These are phyloP conservation scores for Microtus ochrogaster DNA, from an alignment of 2,113 vertebrate species.

Conservation along the genomic window DNA sequence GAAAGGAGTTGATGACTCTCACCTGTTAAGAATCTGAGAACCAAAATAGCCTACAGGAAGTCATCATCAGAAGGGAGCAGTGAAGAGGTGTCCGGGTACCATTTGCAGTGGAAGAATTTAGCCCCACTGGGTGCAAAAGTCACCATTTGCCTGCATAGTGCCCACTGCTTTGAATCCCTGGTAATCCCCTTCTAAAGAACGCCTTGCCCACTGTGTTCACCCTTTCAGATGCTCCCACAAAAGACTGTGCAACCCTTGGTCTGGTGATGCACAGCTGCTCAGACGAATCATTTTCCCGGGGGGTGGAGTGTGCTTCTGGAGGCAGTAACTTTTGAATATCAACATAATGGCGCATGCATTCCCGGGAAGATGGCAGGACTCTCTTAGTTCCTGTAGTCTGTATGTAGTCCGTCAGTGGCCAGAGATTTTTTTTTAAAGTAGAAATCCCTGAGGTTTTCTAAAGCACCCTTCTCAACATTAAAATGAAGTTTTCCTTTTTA, in stretches of 20 bases:
- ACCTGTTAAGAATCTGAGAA: not conserved
- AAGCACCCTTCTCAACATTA: constrained; percentile 88
- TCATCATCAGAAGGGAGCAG: not conserved
- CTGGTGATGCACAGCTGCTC: constrained; percentile 63
- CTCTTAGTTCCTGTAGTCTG: constrained; percentile 81
- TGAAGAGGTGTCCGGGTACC: not conserved
- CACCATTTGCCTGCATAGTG: not conserved
- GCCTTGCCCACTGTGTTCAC: not conserved
- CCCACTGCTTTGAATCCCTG: not conserved
- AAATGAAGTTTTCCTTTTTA: constrained; percentile 81
- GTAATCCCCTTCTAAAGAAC: not conserved
- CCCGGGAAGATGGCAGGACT: constrained; percentile 78
- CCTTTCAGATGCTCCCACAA: constrained; percentile 48
- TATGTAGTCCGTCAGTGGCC: constrained; percentile 82
- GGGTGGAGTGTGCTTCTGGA: constrained; percentile 59
- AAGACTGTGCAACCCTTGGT: constrained; percentile 55
- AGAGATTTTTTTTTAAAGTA: constrained; percentile 80
- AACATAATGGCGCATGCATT: constrained; percentile 71
- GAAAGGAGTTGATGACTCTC: not conserved
- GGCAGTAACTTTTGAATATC: constrained; percentile 59
- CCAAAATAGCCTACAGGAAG: not conserved
- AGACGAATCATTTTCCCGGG: constrained; percentile 56
- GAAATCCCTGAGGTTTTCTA: constrained; percentile 84
- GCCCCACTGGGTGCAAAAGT: not conserved
- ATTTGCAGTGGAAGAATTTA: not conserved